Conservation (phyloP, 2,113 vertebrate species). For the Girardinichthys multiradiatus region DNA sequence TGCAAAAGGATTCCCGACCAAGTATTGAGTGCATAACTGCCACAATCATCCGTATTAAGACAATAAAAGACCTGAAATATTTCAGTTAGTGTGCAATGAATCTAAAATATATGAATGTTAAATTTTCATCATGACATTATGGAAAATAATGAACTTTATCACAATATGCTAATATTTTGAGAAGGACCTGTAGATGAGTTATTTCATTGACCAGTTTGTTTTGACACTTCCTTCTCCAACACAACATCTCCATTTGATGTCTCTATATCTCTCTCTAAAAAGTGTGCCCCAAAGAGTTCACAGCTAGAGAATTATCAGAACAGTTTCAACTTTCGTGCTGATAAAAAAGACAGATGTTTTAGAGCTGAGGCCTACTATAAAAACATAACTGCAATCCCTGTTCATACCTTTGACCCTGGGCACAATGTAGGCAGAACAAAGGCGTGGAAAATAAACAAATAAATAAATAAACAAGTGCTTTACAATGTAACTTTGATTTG, state of each 20-base stretch:
- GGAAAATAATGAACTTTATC: no score
- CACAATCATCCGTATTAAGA: no score
- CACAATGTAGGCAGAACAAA: slow-evolving; percentile 6
- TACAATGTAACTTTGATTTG: slow-evolving; percentile 20
- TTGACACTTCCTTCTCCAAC: slow-evolving; percentile 29
- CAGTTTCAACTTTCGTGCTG: slow-evolving; percentile 10
- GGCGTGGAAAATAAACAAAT: not conserved
- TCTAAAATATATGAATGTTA: no score
- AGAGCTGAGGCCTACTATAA: not conserved
- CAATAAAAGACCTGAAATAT: no score
- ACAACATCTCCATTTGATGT: slow-evolving; percentile 39
- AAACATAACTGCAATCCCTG: slow-evolving; percentile 11
- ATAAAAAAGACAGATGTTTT: not conserved
- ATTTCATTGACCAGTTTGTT: slow-evolving; percentile 47
- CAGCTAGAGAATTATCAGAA: slow-evolving; percentile 3
- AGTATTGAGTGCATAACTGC: no score
- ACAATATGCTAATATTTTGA: no score
- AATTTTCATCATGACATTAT: no score
- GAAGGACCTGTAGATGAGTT: no score
- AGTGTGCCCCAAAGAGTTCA: slow-evolving; percentile 4
- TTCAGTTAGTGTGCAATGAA: no score
- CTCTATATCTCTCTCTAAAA: slow-evolving; percentile 19
- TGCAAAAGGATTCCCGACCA: no score
- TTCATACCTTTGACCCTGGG: slow-evolving; percentile 6
- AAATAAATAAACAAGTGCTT: slow-evolving; percentile 16